Percentiles rank a stretch among this genome's conserved stretches.
These are phyloP conservation scores for Watsonalla binaria DNA, from an alignment of 2,888 invertebrate species.

Conservation along the genomic window DNA sequence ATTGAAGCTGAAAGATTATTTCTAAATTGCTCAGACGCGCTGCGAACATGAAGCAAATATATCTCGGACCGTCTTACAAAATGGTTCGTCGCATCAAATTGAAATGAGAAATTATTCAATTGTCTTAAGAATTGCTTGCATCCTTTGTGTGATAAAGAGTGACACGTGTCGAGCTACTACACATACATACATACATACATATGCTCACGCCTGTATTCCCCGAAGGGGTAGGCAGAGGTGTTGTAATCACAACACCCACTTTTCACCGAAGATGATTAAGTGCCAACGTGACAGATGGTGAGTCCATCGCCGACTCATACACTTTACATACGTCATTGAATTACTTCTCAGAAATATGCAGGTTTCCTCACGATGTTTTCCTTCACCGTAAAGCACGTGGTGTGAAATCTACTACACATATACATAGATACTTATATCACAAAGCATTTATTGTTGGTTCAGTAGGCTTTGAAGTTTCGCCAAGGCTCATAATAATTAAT, in stretches of 20 bases:
- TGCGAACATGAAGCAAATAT: background rate
- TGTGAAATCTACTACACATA: too few species aligned
- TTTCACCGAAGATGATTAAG: too few species aligned
- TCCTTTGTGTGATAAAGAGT: slow-evolving; percentile 55
- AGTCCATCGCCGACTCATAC: too few species aligned
- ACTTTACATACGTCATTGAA: too few species aligned
- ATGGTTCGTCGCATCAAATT: slow-evolving; percentile 27
- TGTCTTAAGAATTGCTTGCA: slow-evolving; percentile 48
- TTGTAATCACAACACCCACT: too few species aligned
- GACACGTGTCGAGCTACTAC: slow-evolving; percentile 35
- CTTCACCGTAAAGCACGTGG: too few species aligned
- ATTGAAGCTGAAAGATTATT: background rate
- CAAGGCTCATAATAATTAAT: background rate
- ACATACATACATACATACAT: too few species aligned
- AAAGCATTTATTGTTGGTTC: background rate
- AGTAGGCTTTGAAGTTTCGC: background rate
- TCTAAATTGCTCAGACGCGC: background rate
- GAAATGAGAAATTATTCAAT: slow-evolving; percentile 46
- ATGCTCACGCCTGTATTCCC: too few species aligned
- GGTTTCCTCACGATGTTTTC: too few species aligned
- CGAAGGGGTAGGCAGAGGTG: too few species aligned
- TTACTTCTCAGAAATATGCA: too few species aligned
- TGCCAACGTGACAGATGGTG: too few species aligned
- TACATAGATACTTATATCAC: slow-evolving; percentile 2
- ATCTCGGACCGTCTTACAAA: slow-evolving; percentile 5